phyloP scores from a whole-genome alignment of 2,888 invertebrate genomes.

The Epistrophella euchroma region DNA sequence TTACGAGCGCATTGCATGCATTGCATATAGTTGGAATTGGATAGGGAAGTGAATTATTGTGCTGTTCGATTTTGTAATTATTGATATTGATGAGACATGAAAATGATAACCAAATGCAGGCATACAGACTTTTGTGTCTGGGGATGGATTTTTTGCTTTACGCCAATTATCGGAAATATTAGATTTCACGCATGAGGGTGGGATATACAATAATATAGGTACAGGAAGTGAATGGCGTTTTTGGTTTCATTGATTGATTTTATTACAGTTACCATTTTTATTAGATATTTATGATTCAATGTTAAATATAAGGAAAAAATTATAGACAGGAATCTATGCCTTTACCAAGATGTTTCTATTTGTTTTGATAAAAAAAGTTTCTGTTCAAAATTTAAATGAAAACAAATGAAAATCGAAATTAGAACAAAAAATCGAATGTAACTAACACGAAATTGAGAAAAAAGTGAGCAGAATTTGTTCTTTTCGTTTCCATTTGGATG shows the following conservation, averaged over 20 bases:
- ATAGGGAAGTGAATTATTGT: constrained; percentile 33
- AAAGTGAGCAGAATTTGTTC: too few relatives aligned
- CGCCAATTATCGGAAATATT: not conserved
- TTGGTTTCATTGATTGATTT: constrained; percentile 42
- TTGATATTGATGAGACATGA: constrained; percentile 58
- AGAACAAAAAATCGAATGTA: too few relatives aligned
- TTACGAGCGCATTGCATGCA: constrained; percentile 31
- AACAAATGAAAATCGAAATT: too few relatives aligned
- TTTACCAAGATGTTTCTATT: too few relatives aligned
- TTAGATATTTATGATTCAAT: constrained; percentile 3
- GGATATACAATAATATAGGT: too few relatives aligned
- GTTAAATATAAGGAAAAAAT: too few relatives aligned
- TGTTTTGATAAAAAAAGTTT: too few relatives aligned
- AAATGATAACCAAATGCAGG: constrained; percentile 40
- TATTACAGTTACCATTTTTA: constrained; percentile 32
- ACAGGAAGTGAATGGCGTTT: not conserved
- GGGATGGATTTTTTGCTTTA: not conserved
- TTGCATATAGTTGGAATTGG: not conserved
- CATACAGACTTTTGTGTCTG: not conserved
- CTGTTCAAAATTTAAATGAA: too few relatives aligned
- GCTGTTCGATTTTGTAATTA: constrained; percentile 63
- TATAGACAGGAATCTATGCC: too few relatives aligned
- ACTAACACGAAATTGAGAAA: too few relatives aligned
- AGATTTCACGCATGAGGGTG: not conserved
- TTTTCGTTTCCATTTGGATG: too few relatives aligned